phyloP scores from a whole-genome alignment of 1,140 invertebrate species.

The Anthonomus grandis region DNA sequence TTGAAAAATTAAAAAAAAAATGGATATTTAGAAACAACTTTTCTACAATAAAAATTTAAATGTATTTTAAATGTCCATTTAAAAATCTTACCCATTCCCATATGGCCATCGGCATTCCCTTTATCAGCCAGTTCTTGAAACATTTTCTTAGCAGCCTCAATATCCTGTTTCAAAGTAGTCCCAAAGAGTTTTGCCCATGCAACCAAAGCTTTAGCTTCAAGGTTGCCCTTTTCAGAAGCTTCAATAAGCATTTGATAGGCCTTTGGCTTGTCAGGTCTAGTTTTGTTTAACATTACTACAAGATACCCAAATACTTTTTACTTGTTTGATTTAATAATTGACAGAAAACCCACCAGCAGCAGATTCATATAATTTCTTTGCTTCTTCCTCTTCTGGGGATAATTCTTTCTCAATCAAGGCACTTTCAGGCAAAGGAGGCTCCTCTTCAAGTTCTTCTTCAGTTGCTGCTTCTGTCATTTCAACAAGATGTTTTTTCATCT shows the following conservation, averaged over 20 bases:
- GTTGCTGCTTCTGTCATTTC: neutral
- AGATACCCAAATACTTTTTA: neutral
- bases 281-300: constrained; percentile 59
- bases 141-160: constrained; percentile 69
- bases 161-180: constrained; percentile 67
- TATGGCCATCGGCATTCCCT: constrained; percentile 85
- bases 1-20: too few relatives aligned
- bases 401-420: constrained; percentile 50
- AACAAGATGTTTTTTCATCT: constrained; percentile 35
- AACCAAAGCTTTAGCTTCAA: constrained; percentile 73
- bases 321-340: neutral
- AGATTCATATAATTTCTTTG: constrained; percentile 63
- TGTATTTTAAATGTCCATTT: neutral
- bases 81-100: constrained; percentile 59
- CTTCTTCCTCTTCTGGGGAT: constrained; percentile 60
- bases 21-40: too few relatives aligned
- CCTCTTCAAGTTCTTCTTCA: constrained; percentile 33
- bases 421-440: constrained; percentile 51
- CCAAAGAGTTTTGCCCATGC: constrained; percentile 88
- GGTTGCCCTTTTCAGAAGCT: constrained; percentile 77
- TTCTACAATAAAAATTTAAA: neutral
- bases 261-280: constrained; percentile 60
- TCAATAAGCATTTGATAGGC: constrained; percentile 66
- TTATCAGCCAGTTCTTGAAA: constrained; percentile 74
- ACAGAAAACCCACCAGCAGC: constrained; percentile 49